These are phyloP conservation scores for Lasioglossum baleicum DNA, from an alignment of 1,140 invertebrate genomes.

Conservation along the genomic window DNA sequence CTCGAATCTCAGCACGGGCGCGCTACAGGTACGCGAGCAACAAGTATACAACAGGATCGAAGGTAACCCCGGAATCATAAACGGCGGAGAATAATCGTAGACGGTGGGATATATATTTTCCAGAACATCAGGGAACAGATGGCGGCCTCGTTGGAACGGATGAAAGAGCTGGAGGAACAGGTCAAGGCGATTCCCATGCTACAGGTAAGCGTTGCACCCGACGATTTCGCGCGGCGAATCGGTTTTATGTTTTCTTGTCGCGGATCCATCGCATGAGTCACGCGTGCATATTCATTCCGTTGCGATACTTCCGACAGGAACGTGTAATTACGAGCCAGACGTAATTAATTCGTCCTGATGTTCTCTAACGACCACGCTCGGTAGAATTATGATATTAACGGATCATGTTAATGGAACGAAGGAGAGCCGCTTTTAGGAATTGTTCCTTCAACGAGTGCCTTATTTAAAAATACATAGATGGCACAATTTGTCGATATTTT, in stretches of 20 bases:
- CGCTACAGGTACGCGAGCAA: conserved; percentile 69
- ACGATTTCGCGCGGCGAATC: neutral
- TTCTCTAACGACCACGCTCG: no score
- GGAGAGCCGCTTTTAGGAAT: no score
- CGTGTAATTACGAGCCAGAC: conserved; percentile 3
- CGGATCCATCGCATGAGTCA: neutral
- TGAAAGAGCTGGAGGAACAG: conserved; percentile 91
- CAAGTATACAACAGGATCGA: conserved; percentile 8
- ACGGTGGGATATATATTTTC: conserved; percentile 30
- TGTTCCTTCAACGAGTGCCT: no score
- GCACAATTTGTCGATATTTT: no score
- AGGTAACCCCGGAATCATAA: neutral
- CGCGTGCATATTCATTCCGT: neutral
- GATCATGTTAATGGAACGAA: no score
- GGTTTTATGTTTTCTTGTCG: neutral
- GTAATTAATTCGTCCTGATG: neutral
- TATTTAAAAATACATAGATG: no score
- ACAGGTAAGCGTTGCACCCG: conserved; percentile 81
- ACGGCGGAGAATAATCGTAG: neutral
- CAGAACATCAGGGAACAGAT: conserved; percentile 87
- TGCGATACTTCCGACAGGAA: conserved; percentile 24
- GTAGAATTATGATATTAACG: no score
- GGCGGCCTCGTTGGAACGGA: conserved; percentile 87
- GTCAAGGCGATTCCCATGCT: conserved; percentile 91
- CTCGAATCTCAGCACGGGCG: conserved; percentile 74